Evolutionary conservation across 2,113 vertebrate species (phyloP).

Genomic region (Eubucco bourcierii): DNA sequence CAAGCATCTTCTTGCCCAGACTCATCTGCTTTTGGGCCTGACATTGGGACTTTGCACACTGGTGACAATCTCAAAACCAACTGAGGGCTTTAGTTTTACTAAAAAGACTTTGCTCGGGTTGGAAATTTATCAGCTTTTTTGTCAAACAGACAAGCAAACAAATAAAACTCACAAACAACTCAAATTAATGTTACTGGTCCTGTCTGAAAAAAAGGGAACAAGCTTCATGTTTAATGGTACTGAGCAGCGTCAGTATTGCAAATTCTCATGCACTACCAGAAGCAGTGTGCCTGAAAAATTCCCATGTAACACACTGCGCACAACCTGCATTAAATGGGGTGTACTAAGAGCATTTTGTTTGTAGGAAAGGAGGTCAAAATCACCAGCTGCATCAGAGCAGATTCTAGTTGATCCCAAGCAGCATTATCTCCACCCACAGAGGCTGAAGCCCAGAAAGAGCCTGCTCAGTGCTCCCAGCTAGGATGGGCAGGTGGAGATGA

Average conservation of each 20-base stretch:
- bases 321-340: neutral
- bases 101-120: neutral
- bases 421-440: neutral
- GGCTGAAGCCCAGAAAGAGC: neutral
- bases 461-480: neutral
- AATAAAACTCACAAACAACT: neutral
- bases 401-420: neutral
- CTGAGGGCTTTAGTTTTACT: neutral
- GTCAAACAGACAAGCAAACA: neutral
- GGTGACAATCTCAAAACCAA: neutral
- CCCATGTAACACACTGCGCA: accelerated
- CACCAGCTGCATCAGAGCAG: neutral
- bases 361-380: neutral
- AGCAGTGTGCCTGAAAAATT: neutral
- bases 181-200: neutral
- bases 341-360: neutral
- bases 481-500: slow-evolving; percentile 11
- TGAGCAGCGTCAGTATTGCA: neutral
- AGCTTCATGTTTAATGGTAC: neutral
- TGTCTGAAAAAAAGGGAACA: neutral
- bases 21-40: neutral
- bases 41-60: neutral
- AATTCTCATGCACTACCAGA: neutral
- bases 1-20: neutral
- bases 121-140: neutral